phyloP scores from a whole-genome alignment of 92 coral and sea anemone species.

The Umimayanthus kanabou region DNA sequence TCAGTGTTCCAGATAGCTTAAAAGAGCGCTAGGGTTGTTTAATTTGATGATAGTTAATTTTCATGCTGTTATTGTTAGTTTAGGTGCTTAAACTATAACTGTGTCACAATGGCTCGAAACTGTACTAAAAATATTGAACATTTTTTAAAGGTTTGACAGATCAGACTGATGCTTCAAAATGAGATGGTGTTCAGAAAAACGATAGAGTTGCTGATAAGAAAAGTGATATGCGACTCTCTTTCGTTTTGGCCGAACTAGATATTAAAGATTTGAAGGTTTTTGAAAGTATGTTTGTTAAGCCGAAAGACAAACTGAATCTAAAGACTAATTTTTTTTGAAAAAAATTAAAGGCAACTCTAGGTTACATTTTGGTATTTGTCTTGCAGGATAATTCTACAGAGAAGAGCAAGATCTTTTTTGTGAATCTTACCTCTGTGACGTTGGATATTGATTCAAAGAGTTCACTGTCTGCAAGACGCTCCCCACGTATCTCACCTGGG shows the following conservation, averaged over 20 bases:
- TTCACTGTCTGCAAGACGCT: slow-evolving; percentile 51
- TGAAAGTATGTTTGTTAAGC: no score
- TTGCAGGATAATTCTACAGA: slow-evolving; percentile 64
- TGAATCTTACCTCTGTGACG: slow-evolving; percentile 77
- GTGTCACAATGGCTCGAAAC: not conserved
- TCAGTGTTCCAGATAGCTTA: no score
- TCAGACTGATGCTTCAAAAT: not conserved
- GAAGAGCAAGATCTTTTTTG: slow-evolving; percentile 71
- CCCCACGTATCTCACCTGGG: slow-evolving; percentile 75
- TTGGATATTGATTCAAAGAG: slow-evolving; percentile 67
- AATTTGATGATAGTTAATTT: not conserved
- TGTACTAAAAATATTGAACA: no score
- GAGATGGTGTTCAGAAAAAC: not conserved
- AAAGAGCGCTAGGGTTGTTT: not conserved
- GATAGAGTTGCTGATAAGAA: no score
- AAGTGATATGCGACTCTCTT: no score
- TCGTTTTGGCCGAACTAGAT: no score
- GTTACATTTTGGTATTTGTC: not conserved
- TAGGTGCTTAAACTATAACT: not conserved
- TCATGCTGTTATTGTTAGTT: not conserved
- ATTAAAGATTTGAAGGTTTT: no score
- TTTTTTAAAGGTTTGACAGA: not conserved
- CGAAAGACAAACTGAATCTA: no score
- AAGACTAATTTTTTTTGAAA: not conserved
- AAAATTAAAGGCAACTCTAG: not conserved